Base-by-base conservation (phyloP, 2,888 invertebrate species). In the Cerceris ruficornis region DNA sequence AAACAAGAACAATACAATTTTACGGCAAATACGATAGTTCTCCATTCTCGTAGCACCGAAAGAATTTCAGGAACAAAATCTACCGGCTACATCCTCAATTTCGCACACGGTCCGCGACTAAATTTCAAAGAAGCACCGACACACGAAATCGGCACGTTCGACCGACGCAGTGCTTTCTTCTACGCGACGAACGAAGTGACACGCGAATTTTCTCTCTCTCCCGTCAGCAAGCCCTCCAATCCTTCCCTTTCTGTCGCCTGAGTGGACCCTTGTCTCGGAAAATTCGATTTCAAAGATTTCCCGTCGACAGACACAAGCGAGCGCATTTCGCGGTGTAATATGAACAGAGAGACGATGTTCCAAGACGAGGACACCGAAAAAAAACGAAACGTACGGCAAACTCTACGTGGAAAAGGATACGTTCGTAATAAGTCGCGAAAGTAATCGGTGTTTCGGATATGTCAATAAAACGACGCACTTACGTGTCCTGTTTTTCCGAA, bases 281-380 rank as follows among this genome's bases (percentile, higher is more conserved):
- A 83, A 83, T 82, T 83, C 82, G 83, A 83, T 83, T 83, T 82
- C 82, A 74, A 82, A 78, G 82, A 83, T 83, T 83, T 80, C 74
- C 71, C 58, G 74, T 68, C 82, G 83, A 83, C 83, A 82, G 81
- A 75, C 77, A 71, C 75, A 70, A 82, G 75, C 69, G 60, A 67
- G 28, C 72, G 64, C 71, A 62, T 73, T 70, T 73, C 80, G 49
- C 58, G 65, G 50, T 28, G 46, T 28, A 46, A 52, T 9, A 79
- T 52, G 64, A 69, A 66, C 13, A n/a, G 41, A 55, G 59, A 60
- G 46, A 64, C 62, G 71, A 54, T 67, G 62, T 68, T 62, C 78
- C 78, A 65, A 46, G 54, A 75, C 75, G 50, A 50, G 46, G 64
- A 68, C 70, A 64, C 78, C 61, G 69, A 71, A 61, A 78, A 65